A percentile compares a stretch with the other conserved stretches of the same genome.
These are phyloP conservation scores for Rhinopomastus cyanomelas DNA, from an alignment of 2,113 vertebrate species.

Conservation along the genomic window DNA sequence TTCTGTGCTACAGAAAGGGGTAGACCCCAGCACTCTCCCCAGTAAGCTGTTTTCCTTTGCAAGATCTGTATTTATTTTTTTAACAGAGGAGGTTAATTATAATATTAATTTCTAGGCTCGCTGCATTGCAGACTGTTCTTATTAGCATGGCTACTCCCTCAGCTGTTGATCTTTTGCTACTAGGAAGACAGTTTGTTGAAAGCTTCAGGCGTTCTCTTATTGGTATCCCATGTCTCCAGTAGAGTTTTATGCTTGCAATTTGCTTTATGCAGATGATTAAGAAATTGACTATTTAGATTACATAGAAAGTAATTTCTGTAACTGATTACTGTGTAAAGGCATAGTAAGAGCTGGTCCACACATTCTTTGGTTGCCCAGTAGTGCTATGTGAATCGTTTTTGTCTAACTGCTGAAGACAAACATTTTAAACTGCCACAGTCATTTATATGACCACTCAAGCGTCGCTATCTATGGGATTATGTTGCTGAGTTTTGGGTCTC, in stretches of 20 bases:
- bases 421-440: neutral
- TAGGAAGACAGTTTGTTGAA: neutral
- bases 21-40: neutral
- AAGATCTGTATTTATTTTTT: neutral
- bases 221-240: neutral
- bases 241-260: neutral
- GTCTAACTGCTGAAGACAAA: neutral
- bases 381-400: accelerated
- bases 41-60: neutral
- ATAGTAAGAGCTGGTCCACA: neutral
- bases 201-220: neutral
- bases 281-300: neutral
- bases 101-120: neutral
- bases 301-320: neutral
- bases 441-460: neutral
- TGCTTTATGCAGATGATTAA: neutral
- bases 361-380: neutral
- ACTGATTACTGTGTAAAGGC: neutral
- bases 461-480: neutral
- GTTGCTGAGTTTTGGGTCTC: neutral
- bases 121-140: neutral
- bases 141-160: neutral
- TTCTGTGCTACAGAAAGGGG: neutral
- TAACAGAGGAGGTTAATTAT: neutral
- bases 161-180: neutral